Base-by-base conservation (phyloP, 2,113 vertebrate genomes). In the Neolamprologus devosi region DNA sequence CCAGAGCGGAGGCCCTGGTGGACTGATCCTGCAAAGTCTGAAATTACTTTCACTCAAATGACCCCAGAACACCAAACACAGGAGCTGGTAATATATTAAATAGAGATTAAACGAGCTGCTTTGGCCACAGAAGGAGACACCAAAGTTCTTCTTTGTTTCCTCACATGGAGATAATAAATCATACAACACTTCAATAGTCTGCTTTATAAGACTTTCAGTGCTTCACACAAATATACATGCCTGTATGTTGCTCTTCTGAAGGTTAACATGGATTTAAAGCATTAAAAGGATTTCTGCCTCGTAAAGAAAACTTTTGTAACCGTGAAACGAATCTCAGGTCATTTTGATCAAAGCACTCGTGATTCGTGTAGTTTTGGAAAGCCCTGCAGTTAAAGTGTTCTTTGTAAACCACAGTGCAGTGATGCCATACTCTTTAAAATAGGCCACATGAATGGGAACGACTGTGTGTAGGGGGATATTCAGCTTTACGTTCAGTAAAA, bases 401-500 rank as follows among this genome's bases (percentile, higher is more conserved):
- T 85, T 54, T 57, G 47, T 13, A 2, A 19, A 79, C 73, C 35
- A 9, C 33, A 5, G n/a, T n/a, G 23, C 73, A 13, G 54, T 19
- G n/a, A 65, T 30, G 80, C 80, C 80, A 58, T 19, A 7, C 53
- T 82, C 23, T 86, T 63, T 45, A 82, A 84, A 88, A 88, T 28
- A 55, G 73, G 53, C 70, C 87, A 83, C 60, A 75, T 70, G 83
- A 70, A 84, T 11, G 30, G 30, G 42, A 58, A 54, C 85, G 33
- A 86, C 70, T 82, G 70, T 86, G 23, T 55, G 47, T 13, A 17
- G 55, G 73, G 55, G 87, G 35, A 51, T 82, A 70, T 89, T 86
- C 78, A 75, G 83, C 91, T 93, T 85, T 83, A 57, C 73, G 54
- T 85, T 53, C 81, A 60, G 37, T 65, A 5, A 78, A 82, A 87